Conservation (phyloP, 2,888 invertebrate genomes). For the Ferdinandea cuprea region DNA sequence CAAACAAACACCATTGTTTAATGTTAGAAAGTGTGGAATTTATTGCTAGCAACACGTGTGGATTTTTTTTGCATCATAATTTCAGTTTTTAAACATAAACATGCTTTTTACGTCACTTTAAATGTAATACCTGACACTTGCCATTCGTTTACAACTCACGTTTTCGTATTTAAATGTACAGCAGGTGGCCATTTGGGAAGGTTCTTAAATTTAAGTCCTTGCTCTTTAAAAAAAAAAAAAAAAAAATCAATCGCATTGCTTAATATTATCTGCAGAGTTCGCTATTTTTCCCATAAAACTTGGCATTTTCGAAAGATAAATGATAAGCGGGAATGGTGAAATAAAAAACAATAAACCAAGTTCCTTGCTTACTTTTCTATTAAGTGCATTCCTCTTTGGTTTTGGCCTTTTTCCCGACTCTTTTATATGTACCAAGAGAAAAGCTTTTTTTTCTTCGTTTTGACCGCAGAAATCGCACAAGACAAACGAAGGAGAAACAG, state of each 20-base stretch:
- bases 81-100: background rate
- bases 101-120: background rate
- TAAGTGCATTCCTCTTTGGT: constrained; percentile 46
- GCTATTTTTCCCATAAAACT: constrained; percentile 46
- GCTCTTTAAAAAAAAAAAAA: no score
- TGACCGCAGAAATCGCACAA: constrained; percentile 24
- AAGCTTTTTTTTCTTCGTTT: constrained; percentile 24
- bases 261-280: constrained; percentile 30
- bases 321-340: constrained; percentile 19
- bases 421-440: constrained; percentile 9
- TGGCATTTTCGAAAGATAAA: constrained; percentile 52
- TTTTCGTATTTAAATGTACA: background rate
- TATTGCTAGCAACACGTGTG: background rate
- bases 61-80: background rate
- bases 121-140: background rate
- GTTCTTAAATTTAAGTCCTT: background rate
- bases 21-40: background rate
- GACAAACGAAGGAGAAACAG: background rate
- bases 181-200: no score
- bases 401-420: constrained; percentile 15
- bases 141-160: background rate
- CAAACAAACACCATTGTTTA: background rate
- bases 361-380: constrained; percentile 25
- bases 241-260: constrained; percentile 36
- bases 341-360: constrained; percentile 44